These are phyloP conservation scores for Pycnomerus fuliginosus DNA, from an alignment of 2,888 invertebrate species.

Conservation along the genomic window DNA sequence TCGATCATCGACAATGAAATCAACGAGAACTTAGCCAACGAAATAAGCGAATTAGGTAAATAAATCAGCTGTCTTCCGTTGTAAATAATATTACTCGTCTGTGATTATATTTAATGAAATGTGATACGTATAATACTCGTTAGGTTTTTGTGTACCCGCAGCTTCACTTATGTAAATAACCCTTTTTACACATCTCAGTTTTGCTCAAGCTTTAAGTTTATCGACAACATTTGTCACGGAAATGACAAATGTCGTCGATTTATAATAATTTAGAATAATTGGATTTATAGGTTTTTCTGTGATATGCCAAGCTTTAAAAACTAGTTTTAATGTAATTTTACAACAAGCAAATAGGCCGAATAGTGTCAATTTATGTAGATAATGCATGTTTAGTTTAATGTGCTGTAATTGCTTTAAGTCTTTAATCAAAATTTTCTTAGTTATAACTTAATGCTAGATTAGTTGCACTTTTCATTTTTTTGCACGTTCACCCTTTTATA, in stretches of 20 bases:
- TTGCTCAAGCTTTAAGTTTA: slow-evolving; percentile 54
- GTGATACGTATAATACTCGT: slow-evolving; percentile 6
- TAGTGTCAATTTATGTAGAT: slow-evolving; percentile 52
- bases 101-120: slow-evolving; percentile 6
- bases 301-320: slow-evolving; percentile 30
- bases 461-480: slow-evolving; percentile 22
- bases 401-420: slow-evolving; percentile 22
- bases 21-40: slow-evolving; percentile 61
- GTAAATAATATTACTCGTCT: slow-evolving; percentile 4
- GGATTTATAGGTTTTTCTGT: too few relatives aligned
- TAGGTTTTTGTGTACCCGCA: slow-evolving; percentile 11
- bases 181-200: slow-evolving; percentile 41
- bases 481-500: slow-evolving; percentile 28
- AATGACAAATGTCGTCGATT: too few relatives aligned
- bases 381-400: slow-evolving; percentile 27
- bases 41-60: slow-evolving; percentile 59
- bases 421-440: slow-evolving; percentile 26
- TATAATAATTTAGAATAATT: too few relatives aligned
- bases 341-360: slow-evolving; percentile 45
- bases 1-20: slow-evolving; percentile 55
- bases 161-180: slow-evolving; percentile 13
- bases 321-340: slow-evolving; percentile 25
- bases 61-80: slow-evolving; percentile 23
- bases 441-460: slow-evolving; percentile 13
- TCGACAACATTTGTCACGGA: too few relatives aligned